Base-by-base conservation (phyloP, 2,797 vertebrate genomes). In the Syngnathus acus region DNA sequence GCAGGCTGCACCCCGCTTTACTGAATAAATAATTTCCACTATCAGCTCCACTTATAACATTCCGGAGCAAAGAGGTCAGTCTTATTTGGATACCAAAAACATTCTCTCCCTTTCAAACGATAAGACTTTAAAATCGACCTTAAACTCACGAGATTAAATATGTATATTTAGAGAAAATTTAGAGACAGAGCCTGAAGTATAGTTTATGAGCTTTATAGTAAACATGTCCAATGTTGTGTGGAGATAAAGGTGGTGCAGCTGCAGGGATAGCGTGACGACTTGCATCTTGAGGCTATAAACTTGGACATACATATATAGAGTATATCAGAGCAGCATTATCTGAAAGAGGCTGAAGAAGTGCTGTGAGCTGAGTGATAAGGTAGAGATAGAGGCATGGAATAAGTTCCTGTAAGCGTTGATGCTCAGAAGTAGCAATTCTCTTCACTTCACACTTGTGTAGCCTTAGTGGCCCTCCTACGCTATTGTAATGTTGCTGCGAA, bases 121-220 rank as follows among this genome's bases (percentile, higher is more conserved):
- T 89, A 89, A 89, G 82, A 83, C 84, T 88, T 78, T 81, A 77
- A 84, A 85, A 88, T 90, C 10, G 81, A 87, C 88, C 86, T 88
- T 84, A 81, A 74, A 82, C 79, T 79, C 62, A 67, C 86, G 80
- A 82, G 83, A 89, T 89, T 88, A 89, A 90, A 90, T 88, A 88
- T 86, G 77, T 87, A 90, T 89, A 90, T 90, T 89, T 83, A 79
- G 77, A 88, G 80, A 84, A 78, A 78, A 66, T 26, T 66, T 74
- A 69, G 70, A 59, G 50, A 87, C 76, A 81, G 81, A 70, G 63
- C 42, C 84, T 86, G 78, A 83, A 88, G 84, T 88, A 84, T 78
- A 85, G 82, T 88, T 88, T 84, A 86, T 70, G 75, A 71, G 77
- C 79, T 89, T 87, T 83, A 89, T 79, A 81, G 79, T 87, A 88